Base-by-base conservation (phyloP, 2,797 vertebrate species). In the Falco cherrug region DNA sequence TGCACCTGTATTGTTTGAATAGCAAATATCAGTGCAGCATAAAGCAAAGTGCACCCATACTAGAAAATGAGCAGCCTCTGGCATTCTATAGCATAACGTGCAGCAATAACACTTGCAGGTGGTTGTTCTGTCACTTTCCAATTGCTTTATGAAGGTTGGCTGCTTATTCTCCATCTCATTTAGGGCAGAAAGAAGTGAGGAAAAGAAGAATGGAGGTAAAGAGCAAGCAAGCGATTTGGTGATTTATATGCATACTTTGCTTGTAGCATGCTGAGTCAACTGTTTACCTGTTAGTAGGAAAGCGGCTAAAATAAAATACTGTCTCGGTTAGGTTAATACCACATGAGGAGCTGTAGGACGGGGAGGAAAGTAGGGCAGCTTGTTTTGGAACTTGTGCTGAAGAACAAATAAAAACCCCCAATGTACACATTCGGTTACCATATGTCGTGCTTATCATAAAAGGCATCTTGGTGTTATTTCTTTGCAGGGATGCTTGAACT, bases 391-490 rank as follows among this genome's bases (percentile, higher is more conserved):
- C 95, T 87, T 81, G 85, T 90, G 81, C 84, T 37, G 83, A 48
- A 84, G 88, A 91, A 11, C 86, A 97, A 97, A 97, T 90, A 91
- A 76, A 96, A 97, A 92, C 84, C 93, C 87, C 94, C 90, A 96
- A 65, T 77, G 95, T 87, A 97, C 96, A 97, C 96, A 91, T 29
- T 94, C 54, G 5, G 47, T 95, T 73, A 1, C 94, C 96, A 96
- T 97, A 97, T 97, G 97, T 90, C 45, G 37, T 1, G 3, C 93
- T 94, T 93, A 96, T 97, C 94, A 47, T 50, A 68, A 94, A 93
- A 91, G 77, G 68, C 78, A 90, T 94, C 92, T 96, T 6, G 4
- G 25, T 81, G 80, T 74, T 89, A 2, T 82, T 90, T 92, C 91
- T 95, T 88, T 90, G 73, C 96, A 97, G 96, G 89, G 77, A 82